Evolutionary conservation across 2,113 vertebrate genomes (phyloP), one percentile per base, ranked within the genome.

Genomic region (Notechis scutatus): DNA sequence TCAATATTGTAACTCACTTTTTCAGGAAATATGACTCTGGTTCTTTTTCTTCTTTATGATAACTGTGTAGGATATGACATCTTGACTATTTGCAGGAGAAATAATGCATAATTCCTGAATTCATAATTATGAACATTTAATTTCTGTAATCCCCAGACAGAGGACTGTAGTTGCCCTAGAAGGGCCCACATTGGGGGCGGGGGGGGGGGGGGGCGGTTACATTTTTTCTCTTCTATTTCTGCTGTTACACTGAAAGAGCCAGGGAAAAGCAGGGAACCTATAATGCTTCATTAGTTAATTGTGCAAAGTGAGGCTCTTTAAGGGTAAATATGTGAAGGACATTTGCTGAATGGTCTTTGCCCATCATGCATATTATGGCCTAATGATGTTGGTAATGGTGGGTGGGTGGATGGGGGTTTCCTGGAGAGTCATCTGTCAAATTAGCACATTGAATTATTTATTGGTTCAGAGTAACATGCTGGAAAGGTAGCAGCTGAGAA

Each of bases 391-490:
- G 94, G 96, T 98, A 98, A 98, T 98, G 98, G 98, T 95, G 96
- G 74, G 74, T 21, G 34, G 69, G 34, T 81, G 15, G 74, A 3
- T 39, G 74, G 74, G 97, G 96, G 97, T 97, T 97, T 98, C 97
- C 98, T 94, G 97, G 97, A 98, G 97, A 98, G 97, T 98, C 98
- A 98, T 98, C 97, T 98, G 98, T 98, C 98, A 98, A 98, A 98
- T 98, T 98, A 98, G 97, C 97, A 97, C 98, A 96, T 97, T 98
- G 98, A 98, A 98, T 98, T 98, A 98, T 98, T 98, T 98, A 98
- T 98, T 97, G 97, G 97, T 94, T 97, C 94, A 92, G 96, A 97
- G 96, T 97, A 98, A 98, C 98, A 98, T 97, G 95, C 96, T 96
- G 96, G 95, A 97, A 97, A 96, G 95, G 96, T 97, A 98, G 96